Evolutionary conservation across 1,140 invertebrate species (phyloP).

Genomic region (Cydia splendana): DNA sequence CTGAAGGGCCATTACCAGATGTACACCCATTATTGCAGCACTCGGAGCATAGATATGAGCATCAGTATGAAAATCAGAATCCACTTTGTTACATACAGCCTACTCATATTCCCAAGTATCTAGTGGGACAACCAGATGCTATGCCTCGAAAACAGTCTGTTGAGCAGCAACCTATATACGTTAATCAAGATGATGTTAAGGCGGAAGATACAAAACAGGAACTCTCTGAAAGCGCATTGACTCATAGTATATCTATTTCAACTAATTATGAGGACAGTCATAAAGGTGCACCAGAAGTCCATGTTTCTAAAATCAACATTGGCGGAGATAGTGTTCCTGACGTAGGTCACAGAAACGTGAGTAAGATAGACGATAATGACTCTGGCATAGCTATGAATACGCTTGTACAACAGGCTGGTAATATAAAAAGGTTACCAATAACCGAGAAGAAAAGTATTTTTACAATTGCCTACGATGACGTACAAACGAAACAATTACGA

Average conservation of each 20-base stretch:
- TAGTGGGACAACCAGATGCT: slow-evolving; percentile 78
- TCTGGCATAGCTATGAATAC: slow-evolving; percentile 87
- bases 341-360: slow-evolving; percentile 48
- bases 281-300: slow-evolving; percentile 63
- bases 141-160: slow-evolving; percentile 61
- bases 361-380: slow-evolving; percentile 84
- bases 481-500: slow-evolving; percentile 80
- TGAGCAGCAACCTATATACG: slow-evolving; percentile 72
- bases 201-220: slow-evolving; percentile 55
- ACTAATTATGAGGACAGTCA: slow-evolving; percentile 64
- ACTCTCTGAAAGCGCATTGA: slow-evolving; percentile 68
- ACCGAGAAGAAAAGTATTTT: slow-evolving; percentile 96
- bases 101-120: slow-evolving; percentile 83
- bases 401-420: slow-evolving; percentile 74
- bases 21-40: slow-evolving; percentile 86
- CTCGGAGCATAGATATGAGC: slow-evolving; percentile 87
- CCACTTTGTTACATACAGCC: slow-evolving; percentile 84
- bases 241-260: slow-evolving; percentile 74
- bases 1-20: slow-evolving; percentile 76
- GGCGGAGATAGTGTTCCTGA: slow-evolving; percentile 60
- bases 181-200: slow-evolving; percentile 74
- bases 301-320: slow-evolving; percentile 75
- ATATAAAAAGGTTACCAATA: slow-evolving; percentile 85
- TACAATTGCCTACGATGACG: slow-evolving; percentile 94
- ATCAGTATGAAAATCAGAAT: slow-evolving; percentile 80